phyloP scores from a whole-genome alignment of 2,888 invertebrate genomes.

The Sacculina carcini region DNA sequence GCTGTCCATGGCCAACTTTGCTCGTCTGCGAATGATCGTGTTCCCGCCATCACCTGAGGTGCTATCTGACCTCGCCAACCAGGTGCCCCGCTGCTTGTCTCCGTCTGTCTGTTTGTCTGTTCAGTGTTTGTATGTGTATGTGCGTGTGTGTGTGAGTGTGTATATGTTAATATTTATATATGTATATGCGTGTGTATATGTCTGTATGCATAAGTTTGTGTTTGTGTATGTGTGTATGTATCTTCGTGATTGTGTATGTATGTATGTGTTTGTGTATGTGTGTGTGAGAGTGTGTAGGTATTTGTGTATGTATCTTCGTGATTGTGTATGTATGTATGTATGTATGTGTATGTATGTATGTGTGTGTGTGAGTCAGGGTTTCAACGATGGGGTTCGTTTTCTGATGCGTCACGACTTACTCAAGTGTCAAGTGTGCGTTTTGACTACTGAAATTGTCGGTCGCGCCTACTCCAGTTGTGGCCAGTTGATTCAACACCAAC shows the following conservation, averaged over 20 bases:
- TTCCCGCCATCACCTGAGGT: conserved; percentile 6
- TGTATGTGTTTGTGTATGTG: background rate
- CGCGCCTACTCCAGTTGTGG: conserved; percentile 1
- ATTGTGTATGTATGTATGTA: too few species aligned
- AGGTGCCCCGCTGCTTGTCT: too few species aligned
- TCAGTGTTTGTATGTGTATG: too few species aligned
- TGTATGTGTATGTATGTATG: background rate
- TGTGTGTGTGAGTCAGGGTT: conserved; percentile 10
- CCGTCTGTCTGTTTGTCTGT: too few species aligned
- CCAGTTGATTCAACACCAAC: background rate
- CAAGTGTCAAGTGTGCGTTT: conserved; percentile 12
- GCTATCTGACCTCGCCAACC: conserved; percentile 2
- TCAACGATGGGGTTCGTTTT: conserved; percentile 14
- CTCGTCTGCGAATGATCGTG: conserved; percentile 1
- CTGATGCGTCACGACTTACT: conserved; percentile 13
- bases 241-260: too few species aligned
- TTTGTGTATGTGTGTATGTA: background rate
- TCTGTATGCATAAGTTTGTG: background rate
- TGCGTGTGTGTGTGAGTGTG: too few species aligned
- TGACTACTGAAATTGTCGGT: background rate
- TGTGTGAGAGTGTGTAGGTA: background rate
- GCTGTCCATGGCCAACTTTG: conserved; percentile 3
- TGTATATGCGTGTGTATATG: conserved; percentile 1
- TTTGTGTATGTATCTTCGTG: background rate
- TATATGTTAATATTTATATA: too few species aligned